These are phyloP conservation scores for Sturmia bella DNA, from an alignment of 2,888 invertebrate species.

Conservation along the genomic window DNA sequence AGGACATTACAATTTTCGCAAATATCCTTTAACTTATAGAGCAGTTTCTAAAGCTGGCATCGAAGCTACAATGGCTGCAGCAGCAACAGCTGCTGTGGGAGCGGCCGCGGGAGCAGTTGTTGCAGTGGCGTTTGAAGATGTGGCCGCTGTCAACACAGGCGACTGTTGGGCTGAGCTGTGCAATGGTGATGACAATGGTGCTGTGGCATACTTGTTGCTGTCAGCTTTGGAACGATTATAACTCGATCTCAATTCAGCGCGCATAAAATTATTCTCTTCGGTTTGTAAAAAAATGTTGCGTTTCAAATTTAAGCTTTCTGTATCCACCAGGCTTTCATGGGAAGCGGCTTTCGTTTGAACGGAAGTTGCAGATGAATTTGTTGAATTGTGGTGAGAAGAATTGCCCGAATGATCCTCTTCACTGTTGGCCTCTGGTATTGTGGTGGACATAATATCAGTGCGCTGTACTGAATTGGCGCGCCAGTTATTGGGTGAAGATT, in stretches of 20 bases:
- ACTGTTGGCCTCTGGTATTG: slow-evolving; percentile 91
- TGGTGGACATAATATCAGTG: slow-evolving; percentile 92
- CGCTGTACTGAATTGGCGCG: slow-evolving; percentile 80
- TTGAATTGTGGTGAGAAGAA: slow-evolving; percentile 83
- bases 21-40: slow-evolving; percentile 71
- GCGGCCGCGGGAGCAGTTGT: slow-evolving; percentile 5
- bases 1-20: slow-evolving; percentile 15
- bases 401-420: slow-evolving; percentile 88
- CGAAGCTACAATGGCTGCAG: slow-evolving; percentile 65
- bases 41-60: slow-evolving; percentile 79
- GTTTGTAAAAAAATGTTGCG: slow-evolving; percentile 81
- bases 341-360: slow-evolving; percentile 26
- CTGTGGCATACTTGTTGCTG: slow-evolving; percentile 45
- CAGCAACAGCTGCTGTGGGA: background rate
- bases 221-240: slow-evolving; percentile 51
- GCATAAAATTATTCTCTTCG: slow-evolving; percentile 82
- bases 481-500: slow-evolving; percentile 83
- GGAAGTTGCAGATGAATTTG: slow-evolving; percentile 75
- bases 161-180: slow-evolving; percentile 16
- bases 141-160: slow-evolving; percentile 1
- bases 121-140: background rate
- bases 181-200: slow-evolving; percentile 14
- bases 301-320: slow-evolving; percentile 78
- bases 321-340: slow-evolving; percentile 44
- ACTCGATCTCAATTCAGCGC: slow-evolving; percentile 78